phyloP scores from a whole-genome alignment of 2,888 invertebrate species.

The Dynastes hyllus region DNA sequence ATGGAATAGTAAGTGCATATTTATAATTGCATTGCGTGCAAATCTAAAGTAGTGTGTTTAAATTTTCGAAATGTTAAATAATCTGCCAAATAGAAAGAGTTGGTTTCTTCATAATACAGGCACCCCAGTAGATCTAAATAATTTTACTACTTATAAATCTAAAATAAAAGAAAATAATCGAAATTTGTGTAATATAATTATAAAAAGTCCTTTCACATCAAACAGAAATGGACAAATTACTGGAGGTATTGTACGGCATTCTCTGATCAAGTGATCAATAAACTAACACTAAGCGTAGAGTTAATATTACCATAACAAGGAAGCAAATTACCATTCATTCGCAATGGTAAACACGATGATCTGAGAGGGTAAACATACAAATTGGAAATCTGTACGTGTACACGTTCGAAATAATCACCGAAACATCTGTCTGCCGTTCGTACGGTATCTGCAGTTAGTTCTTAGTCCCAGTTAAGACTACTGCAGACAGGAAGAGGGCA shows the following conservation, averaged over 20 bases:
- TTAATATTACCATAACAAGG: neutral
- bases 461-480: slow-evolving; percentile 13
- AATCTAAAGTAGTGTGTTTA: no score
- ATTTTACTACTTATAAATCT: no score
- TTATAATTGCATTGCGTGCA: no score
- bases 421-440: slow-evolving; percentile 25
- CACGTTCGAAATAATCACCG: slow-evolving; percentile 21
- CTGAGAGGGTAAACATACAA: slow-evolving; percentile 25
- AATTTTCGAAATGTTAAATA: no score
- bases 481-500: neutral
- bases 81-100: no score
- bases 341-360: slow-evolving; percentile 10
- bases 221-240: no score
- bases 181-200: no score
- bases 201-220: no score
- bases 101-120: no score
- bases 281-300: neutral
- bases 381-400: slow-evolving; percentile 29
- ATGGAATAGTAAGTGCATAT: no score
- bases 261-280: neutral
- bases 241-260: neutral
- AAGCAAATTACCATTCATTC: slow-evolving; percentile 28
- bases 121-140: no score
- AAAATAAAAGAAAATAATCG: no score
- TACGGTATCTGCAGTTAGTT: neutral